Evolutionary conservation across 2,797 vertebrate genomes (phyloP).

Genomic region (Thalassophryne amazonica): DNA sequence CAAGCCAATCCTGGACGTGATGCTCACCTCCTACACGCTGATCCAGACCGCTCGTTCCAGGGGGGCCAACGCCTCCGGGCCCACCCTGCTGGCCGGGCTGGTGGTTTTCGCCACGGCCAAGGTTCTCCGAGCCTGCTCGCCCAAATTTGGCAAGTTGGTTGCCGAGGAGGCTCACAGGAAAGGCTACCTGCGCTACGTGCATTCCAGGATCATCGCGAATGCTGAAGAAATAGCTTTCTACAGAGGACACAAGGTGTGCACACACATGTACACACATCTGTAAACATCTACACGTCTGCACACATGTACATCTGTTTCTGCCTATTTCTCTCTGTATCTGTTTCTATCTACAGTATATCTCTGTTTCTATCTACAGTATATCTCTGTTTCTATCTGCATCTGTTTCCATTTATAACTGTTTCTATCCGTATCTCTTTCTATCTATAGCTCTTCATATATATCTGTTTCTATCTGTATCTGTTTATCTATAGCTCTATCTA

Average conservation of each 20-base stretch:
- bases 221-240: conserved; percentile 99
- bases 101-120: conserved; percentile 92
- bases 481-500: no score
- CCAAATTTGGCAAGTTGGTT: conserved; percentile 93
- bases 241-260: conserved; percentile 90
- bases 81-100: conserved; percentile 90
- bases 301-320: no score
- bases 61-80: conserved; percentile 90
- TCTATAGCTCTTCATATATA: no score
- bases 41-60: conserved; percentile 89
- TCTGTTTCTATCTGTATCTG: no score
- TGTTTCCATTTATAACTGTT: no score
- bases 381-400: no score
- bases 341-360: no score
- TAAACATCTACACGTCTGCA: no score
- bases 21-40: conserved; percentile 94
- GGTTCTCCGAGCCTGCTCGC: conserved; percentile 93
- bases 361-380: no score
- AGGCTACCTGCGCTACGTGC: conserved; percentile 92
- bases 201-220: conserved; percentile 96
- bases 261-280: no score
- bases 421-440: no score
- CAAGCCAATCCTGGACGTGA: conserved; percentile 94
- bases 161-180: conserved; percentile 95
- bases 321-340: no score